These are phyloP conservation scores for Oithona nana DNA, from an alignment of 2,888 invertebrate genomes.

Conservation along the genomic window DNA sequence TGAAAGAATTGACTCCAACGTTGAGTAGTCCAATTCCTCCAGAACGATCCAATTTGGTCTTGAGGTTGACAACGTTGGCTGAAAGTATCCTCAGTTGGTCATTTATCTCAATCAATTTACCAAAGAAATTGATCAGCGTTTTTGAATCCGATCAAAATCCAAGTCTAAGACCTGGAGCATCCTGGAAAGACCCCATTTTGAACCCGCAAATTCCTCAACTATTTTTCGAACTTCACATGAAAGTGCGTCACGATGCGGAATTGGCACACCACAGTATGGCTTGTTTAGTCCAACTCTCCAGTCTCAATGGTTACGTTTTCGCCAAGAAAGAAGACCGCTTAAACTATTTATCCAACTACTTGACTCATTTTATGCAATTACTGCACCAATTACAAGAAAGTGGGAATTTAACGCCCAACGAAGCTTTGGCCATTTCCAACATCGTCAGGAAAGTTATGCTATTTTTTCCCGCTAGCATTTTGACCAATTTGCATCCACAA, in stretches of 20 bases:
- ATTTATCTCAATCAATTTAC: constrained; percentile 37
- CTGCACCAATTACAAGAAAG: constrained; percentile 33
- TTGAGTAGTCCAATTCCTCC: constrained; percentile 24
- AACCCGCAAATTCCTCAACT: constrained; percentile 51
- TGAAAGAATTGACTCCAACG: constrained; percentile 38
- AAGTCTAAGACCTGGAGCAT: constrained; percentile 39
- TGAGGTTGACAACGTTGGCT: constrained; percentile 51
- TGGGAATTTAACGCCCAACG: constrained; percentile 33
- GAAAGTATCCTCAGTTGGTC: constrained; percentile 65
- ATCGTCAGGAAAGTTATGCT: constrained; percentile 42
- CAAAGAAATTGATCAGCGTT: constrained; percentile 47
- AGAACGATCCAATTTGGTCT: constrained; percentile 39
- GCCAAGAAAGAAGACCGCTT: constrained; percentile 32
- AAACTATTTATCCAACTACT: constrained; percentile 39
- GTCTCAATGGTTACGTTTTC: constrained; percentile 41
- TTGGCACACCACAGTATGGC: constrained; percentile 56
- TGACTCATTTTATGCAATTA: constrained; percentile 41
- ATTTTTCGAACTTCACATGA: constrained; percentile 63
- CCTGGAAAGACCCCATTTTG: constrained; percentile 57
- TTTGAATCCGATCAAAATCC: constrained; percentile 41
- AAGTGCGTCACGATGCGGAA: constrained; percentile 51
- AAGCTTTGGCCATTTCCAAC: constrained; percentile 46
- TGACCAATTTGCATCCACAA: constrained; percentile 31
- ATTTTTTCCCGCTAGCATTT: constrained; percentile 35
- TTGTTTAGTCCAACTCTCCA: constrained; percentile 60